Evolutionary conservation across 2,113 vertebrate genomes (phyloP), one percentile per base, ranked within the genome.

Genomic region (Hippocampus guttulatus): DNA sequence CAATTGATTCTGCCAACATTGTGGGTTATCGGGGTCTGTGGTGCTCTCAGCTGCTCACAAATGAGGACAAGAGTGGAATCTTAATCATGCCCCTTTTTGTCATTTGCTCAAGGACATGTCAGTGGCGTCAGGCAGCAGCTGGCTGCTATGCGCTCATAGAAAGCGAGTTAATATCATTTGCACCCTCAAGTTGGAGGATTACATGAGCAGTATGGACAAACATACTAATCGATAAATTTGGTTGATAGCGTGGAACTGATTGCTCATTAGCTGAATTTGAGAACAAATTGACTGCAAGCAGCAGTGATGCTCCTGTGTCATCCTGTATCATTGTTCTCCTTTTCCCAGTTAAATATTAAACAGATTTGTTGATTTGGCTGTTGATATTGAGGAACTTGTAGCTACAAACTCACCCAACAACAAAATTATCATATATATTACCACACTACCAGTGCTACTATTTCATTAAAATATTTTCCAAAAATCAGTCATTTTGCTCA

Each of bases 61-160:
- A 80, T 69, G 75, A 69, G 64, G 73, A 43, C 68, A 15, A 54
- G 40, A 49, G 8, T 51, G 45, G 68, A 71, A 40, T 62, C 40
- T 27, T 75, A 68, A 83, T 85, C 82, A 70, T 15, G 10, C 62
- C 75, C 16, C 15, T 67, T 68, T 66, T 78, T 64, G 70, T 62
- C 86, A 77, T 77, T 82, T 82, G 84, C 86, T 83, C 79, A 79
- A 83, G 79, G 83, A 75, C 78, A 77, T 68, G 74, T 68, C 66
- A 74, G 71, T 72, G 65, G 45, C n/a, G 49, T 51, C 21, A 43
- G 58, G 47, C 76, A 78, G 64, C 81, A 77, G 74, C 70, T 71
- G 16, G 40, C 41, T 45, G 63, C 40, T 64, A 43, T 6, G 21
- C 10, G 62, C 18, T 5, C 16, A 33, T 27, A 15, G 27, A 58